phyloP scores from a whole-genome alignment of 2,113 vertebrate species.

The Macquaria ambigua region DNA sequence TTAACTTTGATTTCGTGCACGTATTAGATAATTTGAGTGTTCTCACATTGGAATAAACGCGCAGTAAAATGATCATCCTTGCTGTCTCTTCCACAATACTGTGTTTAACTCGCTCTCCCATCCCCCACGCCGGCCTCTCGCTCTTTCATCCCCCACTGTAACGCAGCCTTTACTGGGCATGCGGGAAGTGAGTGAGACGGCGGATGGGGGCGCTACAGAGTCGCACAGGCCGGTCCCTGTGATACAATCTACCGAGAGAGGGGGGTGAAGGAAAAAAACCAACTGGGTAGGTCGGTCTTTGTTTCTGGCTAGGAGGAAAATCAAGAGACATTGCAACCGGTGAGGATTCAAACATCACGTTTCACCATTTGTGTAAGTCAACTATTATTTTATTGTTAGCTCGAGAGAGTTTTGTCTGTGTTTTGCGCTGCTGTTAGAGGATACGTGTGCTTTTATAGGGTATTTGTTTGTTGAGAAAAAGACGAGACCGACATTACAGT shows the following conservation, averaged over 20 bases:
- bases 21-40: neutral
- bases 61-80: neutral
- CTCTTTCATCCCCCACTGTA: constrained; percentile 62
- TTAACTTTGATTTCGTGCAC: neutral
- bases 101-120: constrained; percentile 40
- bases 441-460: neutral
- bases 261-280: constrained; percentile 72
- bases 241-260: constrained; percentile 65
- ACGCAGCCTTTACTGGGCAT: constrained; percentile 50
- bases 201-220: constrained; percentile 77
- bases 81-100: neutral
- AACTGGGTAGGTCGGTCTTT: constrained; percentile 83
- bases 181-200: constrained; percentile 44
- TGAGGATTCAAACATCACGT: constrained; percentile 63
- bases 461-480: constrained; percentile 20
- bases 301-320: constrained; percentile 85
- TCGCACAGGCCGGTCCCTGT: constrained; percentile 55
- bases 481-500: constrained; percentile 68
- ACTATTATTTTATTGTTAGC: neutral
- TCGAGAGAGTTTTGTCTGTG: neutral
- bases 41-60: neutral
- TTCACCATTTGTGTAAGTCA: constrained; percentile 81
- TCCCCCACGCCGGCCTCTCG: constrained; percentile 64
- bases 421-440: neutral
- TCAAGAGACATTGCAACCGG: constrained; percentile 75